Conservation (phyloP, 2,113 vertebrate species). For the Ardeotis arabs region DNA sequence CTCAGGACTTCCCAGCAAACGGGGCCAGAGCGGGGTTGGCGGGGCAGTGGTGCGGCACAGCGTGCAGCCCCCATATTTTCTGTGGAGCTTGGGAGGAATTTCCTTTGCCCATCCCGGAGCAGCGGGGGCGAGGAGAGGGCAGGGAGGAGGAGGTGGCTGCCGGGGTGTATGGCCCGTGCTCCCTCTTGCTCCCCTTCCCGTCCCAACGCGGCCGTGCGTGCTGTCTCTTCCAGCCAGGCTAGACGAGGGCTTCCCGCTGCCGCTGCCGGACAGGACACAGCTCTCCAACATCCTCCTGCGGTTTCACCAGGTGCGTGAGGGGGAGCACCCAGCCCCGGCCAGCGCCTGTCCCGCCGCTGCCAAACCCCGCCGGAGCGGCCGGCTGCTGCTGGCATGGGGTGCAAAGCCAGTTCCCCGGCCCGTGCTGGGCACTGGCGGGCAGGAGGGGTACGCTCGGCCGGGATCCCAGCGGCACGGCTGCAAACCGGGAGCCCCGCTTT, state of each 20-base stretch:
- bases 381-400: background rate
- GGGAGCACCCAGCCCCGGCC: background rate
- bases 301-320: slow-evolving; percentile 68
- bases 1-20: background rate
- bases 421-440: accelerated
- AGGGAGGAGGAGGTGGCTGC: background rate
- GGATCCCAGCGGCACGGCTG: background rate
- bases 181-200: background rate
- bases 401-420: accelerated
- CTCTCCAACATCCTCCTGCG: slow-evolving; percentile 60
- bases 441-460: accelerated
- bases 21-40: accelerated
- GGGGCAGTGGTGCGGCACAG: background rate
- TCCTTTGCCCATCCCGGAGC: background rate
- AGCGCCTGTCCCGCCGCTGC: accelerated
- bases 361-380: accelerated
- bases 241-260: slow-evolving; percentile 66
- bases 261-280: slow-evolving; percentile 29
- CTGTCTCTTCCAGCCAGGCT: slow-evolving; percentile 62
- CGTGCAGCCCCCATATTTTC: background rate
- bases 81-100: background rate
- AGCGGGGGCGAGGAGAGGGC: accelerated
- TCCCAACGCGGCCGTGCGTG: accelerated
- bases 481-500: no score
- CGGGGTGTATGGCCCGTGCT: accelerated